Conservation (phyloP, 2,888 invertebrate species). For the Stenichneumon culpator region DNA sequence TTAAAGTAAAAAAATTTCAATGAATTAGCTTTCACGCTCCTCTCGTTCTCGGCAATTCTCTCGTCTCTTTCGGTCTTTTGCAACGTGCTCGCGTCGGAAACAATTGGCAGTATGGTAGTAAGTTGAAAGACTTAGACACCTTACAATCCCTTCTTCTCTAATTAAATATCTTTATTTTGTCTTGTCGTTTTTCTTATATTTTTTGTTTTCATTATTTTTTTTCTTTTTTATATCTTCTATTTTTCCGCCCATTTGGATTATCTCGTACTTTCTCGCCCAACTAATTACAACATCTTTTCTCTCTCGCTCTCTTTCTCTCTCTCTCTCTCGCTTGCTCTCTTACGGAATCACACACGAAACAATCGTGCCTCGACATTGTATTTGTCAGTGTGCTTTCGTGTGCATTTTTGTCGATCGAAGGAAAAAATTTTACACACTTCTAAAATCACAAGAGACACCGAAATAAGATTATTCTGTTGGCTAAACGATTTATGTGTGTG, state of each 20-base stretch:
- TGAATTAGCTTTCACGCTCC: conserved; percentile 3
- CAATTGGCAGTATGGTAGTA: conserved; percentile 81
- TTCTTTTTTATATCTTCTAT: conserved; percentile 31
- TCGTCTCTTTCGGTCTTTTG: conserved; percentile 6
- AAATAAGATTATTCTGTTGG: conserved; percentile 45
- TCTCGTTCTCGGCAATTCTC: background rate
- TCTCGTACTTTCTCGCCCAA: conserved; percentile 34
- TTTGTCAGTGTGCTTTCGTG: background rate
- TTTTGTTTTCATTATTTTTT: conserved; percentile 17
- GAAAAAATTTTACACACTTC: conserved; percentile 64
- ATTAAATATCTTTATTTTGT: conserved; percentile 42
- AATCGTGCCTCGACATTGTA: conserved; percentile 11
- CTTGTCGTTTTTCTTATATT: conserved; percentile 11
- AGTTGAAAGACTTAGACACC: conserved; percentile 79
- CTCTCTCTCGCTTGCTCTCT: background rate
- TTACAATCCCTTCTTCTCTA: conserved; percentile 42
- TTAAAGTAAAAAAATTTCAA: background rate
- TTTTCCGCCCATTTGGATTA: conserved; percentile 28
- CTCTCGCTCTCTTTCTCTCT: no score
- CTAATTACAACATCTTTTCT: conserved; percentile 44
- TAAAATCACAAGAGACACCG: conserved; percentile 51
- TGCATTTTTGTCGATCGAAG: conserved; percentile 56
- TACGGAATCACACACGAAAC: conserved; percentile 25
- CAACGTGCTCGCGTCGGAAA: conserved; percentile 74
- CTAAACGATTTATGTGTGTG: conserved; percentile 23